Conservation (phyloP, 2,888 invertebrate genomes). For the Eueremaeus valkanovi region DNA sequence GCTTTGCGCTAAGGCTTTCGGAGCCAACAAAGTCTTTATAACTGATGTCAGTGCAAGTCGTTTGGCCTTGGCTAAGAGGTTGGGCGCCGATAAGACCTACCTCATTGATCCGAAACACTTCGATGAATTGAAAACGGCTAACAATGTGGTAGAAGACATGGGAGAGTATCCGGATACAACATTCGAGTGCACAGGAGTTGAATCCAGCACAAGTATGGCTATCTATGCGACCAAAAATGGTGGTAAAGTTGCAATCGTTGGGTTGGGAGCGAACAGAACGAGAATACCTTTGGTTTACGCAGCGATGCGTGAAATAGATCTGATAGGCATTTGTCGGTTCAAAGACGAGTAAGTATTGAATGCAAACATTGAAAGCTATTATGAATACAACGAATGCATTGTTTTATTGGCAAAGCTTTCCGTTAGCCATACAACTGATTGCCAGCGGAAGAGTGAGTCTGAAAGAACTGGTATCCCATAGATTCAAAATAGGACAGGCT, state of each 20-base stretch:
- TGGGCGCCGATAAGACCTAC: constrained; percentile 52
- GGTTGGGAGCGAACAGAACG: constrained; percentile 36
- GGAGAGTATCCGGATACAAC: constrained; percentile 60
- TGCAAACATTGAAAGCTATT: not conserved
- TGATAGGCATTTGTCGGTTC: constrained; percentile 43
- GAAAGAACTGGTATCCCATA: constrained; percentile 45
- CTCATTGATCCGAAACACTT: constrained; percentile 53
- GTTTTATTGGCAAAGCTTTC: constrained; percentile 39
- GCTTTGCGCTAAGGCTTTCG: constrained; percentile 50
- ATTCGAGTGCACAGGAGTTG: constrained; percentile 84
- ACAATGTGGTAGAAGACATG: constrained; percentile 49
- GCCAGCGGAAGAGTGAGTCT: constrained; percentile 43
- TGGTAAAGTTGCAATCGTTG: constrained; percentile 41
- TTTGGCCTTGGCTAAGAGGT: constrained; percentile 51
- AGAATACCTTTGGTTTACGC: constrained; percentile 39
- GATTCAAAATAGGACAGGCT: constrained; percentile 45
- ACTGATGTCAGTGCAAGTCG: constrained; percentile 48
- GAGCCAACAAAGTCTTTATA: constrained; percentile 49
- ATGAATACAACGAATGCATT: not conserved
- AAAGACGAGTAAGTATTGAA: constrained; percentile 14
- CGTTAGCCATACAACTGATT: constrained; percentile 43
- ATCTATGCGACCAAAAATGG: constrained; percentile 54
- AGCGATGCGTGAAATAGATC: constrained; percentile 41
- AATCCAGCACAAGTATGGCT: constrained; percentile 70
- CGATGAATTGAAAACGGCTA: constrained; percentile 50